A percentile compares a stretch with the other conserved stretches of the same genome.
Evolutionary conservation across 92 coral and sea anemone genomes (phyloP).

Genomic region (Montipora capitata): DNA sequence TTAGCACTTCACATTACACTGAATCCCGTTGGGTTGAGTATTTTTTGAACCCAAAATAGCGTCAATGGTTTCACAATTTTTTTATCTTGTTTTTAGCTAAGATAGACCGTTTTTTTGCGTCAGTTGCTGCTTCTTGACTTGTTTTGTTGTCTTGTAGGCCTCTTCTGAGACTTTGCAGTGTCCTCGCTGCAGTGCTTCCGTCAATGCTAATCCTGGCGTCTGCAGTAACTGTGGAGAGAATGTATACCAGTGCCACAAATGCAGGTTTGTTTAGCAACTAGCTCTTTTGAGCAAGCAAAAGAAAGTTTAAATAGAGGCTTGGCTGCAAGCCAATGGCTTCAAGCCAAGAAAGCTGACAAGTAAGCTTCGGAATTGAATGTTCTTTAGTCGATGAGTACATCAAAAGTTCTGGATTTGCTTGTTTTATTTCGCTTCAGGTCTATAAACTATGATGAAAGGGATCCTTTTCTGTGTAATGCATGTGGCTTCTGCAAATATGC

Average conservation of each 20-base stretch:
- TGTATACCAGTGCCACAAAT: conserved; percentile 99
- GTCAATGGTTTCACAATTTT: too few species aligned
- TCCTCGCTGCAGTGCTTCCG: conserved; percentile 99
- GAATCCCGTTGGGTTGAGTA: too few species aligned
- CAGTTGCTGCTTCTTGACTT: background rate
- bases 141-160: conserved; percentile 65
- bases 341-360: too few species aligned
- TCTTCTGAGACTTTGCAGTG: conserved; percentile 98
- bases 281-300: background rate
- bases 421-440: conserved; percentile 68
- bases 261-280: conserved; percentile 77
- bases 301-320: background rate
- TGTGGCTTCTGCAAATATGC: conserved; percentile 99
- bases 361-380: too few species aligned
- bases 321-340: background rate
- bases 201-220: conserved; percentile 98
- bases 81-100: too few species aligned
- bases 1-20: too few species aligned
- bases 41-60: too few species aligned
- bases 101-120: too few species aligned
- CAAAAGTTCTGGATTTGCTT: background rate
- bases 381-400: background rate
- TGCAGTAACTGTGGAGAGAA: conserved; percentile 99
- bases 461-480: conserved; percentile 98
- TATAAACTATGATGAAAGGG: conserved; percentile 98